Conservation (phyloP, 2,888 invertebrate genomes). For the Pristionchus entomophagus region DNA sequence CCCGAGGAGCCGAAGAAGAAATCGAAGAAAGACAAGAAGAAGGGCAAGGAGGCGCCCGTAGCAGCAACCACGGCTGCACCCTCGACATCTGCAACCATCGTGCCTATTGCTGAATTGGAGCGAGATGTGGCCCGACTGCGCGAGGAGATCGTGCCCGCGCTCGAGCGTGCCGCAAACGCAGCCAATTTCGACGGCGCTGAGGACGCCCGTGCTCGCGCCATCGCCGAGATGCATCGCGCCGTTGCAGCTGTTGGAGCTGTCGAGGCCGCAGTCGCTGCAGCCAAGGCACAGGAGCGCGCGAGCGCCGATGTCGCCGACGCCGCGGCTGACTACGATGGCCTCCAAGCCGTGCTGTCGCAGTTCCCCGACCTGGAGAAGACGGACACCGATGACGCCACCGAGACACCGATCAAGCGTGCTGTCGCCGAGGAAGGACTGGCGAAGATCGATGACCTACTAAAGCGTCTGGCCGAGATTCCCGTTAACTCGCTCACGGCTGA, state of each 20-base stretch:
- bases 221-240: not conserved
- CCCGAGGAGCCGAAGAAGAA: not conserved
- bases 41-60: slow-evolving; percentile 30
- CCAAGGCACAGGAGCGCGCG: not conserved
- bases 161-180: slow-evolving; percentile 19
- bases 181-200: not conserved
- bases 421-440: not conserved
- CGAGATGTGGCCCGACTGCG: not conserved
- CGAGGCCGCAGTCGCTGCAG: not conserved
- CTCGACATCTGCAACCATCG: not conserved
- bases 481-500: not conserved
- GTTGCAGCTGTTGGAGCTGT: not conserved
- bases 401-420: not conserved
- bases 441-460: slow-evolving; percentile 30
- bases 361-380: slow-evolving; percentile 35
- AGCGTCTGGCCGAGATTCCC: slow-evolving; percentile 1
- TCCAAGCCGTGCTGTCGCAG: not conserved
- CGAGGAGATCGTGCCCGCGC: not conserved
- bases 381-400: not conserved
- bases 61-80: not conserved
- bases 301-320: not conserved
- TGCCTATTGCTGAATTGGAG: not conserved
- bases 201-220: not conserved
- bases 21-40: slow-evolving; percentile 1
- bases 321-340: not conserved